Evolutionary conservation across 2,888 invertebrate species (phyloP).

Genomic region (Hartigia nigra): DNA sequence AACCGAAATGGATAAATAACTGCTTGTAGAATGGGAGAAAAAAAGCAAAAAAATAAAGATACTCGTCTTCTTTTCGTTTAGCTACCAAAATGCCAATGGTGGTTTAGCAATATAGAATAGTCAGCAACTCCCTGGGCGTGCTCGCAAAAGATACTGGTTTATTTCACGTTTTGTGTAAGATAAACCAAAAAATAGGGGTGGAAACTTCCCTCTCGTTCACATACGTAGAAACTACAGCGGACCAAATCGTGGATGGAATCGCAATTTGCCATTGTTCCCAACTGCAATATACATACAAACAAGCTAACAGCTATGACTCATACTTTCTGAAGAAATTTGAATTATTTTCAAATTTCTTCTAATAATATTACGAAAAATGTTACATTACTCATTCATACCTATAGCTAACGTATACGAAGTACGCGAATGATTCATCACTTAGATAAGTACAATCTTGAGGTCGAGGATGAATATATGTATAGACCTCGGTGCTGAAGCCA

Average conservation of each 20-base stretch:
- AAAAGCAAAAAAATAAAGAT: not conserved
- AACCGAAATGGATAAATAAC: not conserved
- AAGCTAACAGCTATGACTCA: not conserved
- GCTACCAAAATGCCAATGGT: not conserved
- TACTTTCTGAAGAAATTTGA: not conserved
- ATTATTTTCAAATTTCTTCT: not conserved
- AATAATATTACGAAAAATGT: not conserved
- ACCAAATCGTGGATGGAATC: not conserved
- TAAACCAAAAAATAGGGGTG: not conserved
- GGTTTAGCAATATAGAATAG: not conserved
- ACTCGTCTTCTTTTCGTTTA: not conserved
- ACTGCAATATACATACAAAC: not conserved
- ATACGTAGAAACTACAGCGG: not conserved
- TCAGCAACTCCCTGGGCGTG: not conserved
- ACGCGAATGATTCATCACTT: not conserved
- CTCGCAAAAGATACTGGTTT: not conserved
- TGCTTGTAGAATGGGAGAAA: not conserved
- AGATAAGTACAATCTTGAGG: not conserved
- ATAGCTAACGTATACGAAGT: not conserved
- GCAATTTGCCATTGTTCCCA: not conserved
- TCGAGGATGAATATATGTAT: not conserved
- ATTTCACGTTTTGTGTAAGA: not conserved
- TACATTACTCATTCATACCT: not conserved
- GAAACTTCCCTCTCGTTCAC: not conserved
- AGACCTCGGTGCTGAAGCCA: not conserved